Percentiles rank a stretch among this genome's conserved stretches.
Conservation (phyloP, 2,888 invertebrate genomes). For the Cataglyphis albicans region DNA sequence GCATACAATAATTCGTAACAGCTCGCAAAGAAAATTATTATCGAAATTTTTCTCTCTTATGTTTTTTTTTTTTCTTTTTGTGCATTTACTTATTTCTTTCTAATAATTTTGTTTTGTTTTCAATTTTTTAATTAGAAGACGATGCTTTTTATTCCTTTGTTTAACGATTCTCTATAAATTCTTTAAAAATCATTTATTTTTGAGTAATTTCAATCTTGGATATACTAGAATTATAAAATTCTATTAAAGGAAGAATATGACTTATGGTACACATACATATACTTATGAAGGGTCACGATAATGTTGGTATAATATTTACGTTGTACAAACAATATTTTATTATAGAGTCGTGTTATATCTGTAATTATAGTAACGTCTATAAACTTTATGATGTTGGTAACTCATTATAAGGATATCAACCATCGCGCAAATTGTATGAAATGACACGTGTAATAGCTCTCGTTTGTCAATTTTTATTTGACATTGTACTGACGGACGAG, state of each 20-base stretch:
- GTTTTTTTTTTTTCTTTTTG: background rate
- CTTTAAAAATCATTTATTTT: conserved; percentile 7
- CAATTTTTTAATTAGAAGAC: background rate
- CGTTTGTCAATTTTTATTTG: conserved; percentile 34
- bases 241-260: conserved; percentile 9
- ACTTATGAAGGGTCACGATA: background rate
- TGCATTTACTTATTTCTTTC: conserved; percentile 5
- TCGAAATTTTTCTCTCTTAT: background rate
- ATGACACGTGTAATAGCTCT: background rate
- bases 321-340: conserved; percentile 1
- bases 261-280: background rate
- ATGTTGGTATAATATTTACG: conserved; percentile 1
- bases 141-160: conserved; percentile 2
- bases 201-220: background rate
- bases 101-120: conserved; percentile 27
- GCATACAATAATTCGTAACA: background rate
- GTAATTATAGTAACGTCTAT: background rate
- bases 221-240: background rate
- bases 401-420: conserved; percentile 14
- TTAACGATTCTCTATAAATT: conserved; percentile 5
- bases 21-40: background rate
- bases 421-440: conserved; percentile 1
- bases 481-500: conserved; percentile 3
- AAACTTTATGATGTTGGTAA: conserved; percentile 11
- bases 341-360: background rate